A percentile compares a stretch with the other conserved stretches of the same genome.
These are phyloP conservation scores for Dorcus parallelipipedus DNA, from an alignment of 2,888 invertebrate species.

Conservation along the genomic window DNA sequence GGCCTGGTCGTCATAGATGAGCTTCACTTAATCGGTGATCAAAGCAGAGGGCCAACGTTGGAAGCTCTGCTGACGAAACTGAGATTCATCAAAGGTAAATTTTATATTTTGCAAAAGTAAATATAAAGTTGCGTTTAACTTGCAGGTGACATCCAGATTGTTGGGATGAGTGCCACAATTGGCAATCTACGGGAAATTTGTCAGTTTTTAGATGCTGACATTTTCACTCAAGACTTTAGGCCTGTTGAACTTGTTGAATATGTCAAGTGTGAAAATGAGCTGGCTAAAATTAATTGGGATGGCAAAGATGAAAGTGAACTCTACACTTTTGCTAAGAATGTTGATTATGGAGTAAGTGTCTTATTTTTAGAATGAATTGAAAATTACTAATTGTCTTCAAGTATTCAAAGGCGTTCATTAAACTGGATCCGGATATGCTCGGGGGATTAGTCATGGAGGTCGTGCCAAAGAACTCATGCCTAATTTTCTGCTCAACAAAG, in stretches of 20 bases:
- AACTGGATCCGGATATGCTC: constrained; percentile 76
- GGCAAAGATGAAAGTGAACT: constrained; percentile 52
- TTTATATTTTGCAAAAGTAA: neutral
- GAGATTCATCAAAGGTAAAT: constrained; percentile 64
- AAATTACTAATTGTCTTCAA: constrained; percentile 35
- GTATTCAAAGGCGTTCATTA: constrained; percentile 59
- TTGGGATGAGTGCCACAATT: constrained; percentile 97
- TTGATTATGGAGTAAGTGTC: constrained; percentile 51
- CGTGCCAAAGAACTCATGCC: constrained; percentile 72
- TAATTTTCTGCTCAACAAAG: constrained; percentile 92
- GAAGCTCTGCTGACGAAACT: constrained; percentile 83
- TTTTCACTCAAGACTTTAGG: constrained; percentile 82
- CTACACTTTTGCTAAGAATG: constrained; percentile 51
- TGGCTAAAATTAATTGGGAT: constrained; percentile 53
- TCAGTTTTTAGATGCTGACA: constrained; percentile 74
- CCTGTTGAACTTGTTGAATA: constrained; percentile 84
- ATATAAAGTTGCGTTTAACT: constrained; percentile 10
- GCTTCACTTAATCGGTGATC: constrained; percentile 88
- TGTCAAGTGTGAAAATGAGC: constrained; percentile 68
- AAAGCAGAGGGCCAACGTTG: constrained; percentile 77
- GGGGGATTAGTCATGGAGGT: constrained; percentile 79
- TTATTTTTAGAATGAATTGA: constrained; percentile 20
- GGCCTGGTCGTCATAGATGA: constrained; percentile 88
- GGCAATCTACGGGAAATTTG: constrained; percentile 84
- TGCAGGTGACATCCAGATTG: constrained; percentile 71